Evolutionary conservation across 2,888 invertebrate species (phyloP), one percentile per base, ranked within the genome.

Genomic region (Noctua fimbriata): DNA sequence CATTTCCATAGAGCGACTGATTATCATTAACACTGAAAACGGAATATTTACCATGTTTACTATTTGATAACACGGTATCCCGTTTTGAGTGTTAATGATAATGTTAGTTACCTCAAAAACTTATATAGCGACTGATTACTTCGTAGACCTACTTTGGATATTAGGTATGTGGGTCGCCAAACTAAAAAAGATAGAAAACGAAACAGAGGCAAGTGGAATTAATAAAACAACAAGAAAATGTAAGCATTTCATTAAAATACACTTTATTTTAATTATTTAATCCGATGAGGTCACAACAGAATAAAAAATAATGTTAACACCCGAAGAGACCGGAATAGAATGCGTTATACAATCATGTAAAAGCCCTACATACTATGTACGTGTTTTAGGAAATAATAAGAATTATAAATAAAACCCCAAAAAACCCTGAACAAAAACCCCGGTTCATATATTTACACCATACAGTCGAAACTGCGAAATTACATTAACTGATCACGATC

Each of bases 291-390:
- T 84, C 75, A 83, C 67, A 79, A 81, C 55, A 76, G 0, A 69
- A 65, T 76, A 90, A 75, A 85, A 85, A 47, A 83, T 77, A 80
- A 65, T 65, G 36, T 81, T 82, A 83, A 89, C 86, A 88, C 41
- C 55, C 9, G 18, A 60, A 52, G 16, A 66, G 0, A 73, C 16
- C 1, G 1, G 24, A 55, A 79, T 69, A 88, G 76, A 78, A 76
- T 86, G 74, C 78, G 55, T 10, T 52, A 3, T 14, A n/a, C 21
- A 49, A 63, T 12, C 12, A 12, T 58, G 70, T 36, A 21, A 69
- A 9, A 58, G n/a, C n/a, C n/a, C 58, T n/a, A 24, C 24, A 24
- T 55, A 14, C 12, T 14, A n/a, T n/a, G 12, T n/a, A n/a, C 14
- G n/a, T 14, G 0, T 14, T n/a, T 58, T n/a, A 14, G 58, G 58